Conservation (phyloP, 2,888 invertebrate genomes). For the Tricholauxania praeusta region DNA sequence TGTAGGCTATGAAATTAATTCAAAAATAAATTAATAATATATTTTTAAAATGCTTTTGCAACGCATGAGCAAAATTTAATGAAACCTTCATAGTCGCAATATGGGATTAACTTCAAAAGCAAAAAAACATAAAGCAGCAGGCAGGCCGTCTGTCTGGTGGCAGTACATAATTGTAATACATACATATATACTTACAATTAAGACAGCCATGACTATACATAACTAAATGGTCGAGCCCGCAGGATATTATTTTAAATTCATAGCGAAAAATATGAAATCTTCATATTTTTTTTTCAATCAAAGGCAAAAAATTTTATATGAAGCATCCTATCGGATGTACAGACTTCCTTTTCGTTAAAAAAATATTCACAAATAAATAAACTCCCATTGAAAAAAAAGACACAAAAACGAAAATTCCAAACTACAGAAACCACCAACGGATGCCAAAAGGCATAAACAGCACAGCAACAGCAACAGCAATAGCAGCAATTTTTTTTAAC, state of each 20-base stretch:
- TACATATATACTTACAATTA: background rate
- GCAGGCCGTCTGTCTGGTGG: no score
- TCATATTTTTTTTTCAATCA: background rate
- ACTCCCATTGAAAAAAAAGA: background rate
- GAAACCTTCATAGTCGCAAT: background rate
- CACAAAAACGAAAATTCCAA: background rate
- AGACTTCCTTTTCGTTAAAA: constrained; percentile 2
- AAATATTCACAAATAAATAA: background rate
- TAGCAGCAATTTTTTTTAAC: constrained; percentile 19
- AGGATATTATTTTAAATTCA: constrained; percentile 21
- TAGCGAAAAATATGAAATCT: constrained; percentile 12
- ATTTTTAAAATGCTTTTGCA: background rate
- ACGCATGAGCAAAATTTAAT: background rate
- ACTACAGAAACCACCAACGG: background rate
- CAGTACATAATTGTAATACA: background rate
- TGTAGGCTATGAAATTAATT: background rate
- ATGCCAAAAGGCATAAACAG: constrained; percentile 14
- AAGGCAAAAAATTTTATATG: background rate
- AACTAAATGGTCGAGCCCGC: background rate
- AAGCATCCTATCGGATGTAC: constrained; percentile 1
- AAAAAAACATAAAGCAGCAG: background rate
- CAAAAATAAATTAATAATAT: background rate
- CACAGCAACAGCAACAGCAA: no score
- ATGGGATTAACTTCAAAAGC: background rate
- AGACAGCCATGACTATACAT: background rate